Evolutionary conservation across 2,113 vertebrate genomes (phyloP), one percentile per base, ranked within the genome.

Genomic region (Ceratotherium simum): DNA sequence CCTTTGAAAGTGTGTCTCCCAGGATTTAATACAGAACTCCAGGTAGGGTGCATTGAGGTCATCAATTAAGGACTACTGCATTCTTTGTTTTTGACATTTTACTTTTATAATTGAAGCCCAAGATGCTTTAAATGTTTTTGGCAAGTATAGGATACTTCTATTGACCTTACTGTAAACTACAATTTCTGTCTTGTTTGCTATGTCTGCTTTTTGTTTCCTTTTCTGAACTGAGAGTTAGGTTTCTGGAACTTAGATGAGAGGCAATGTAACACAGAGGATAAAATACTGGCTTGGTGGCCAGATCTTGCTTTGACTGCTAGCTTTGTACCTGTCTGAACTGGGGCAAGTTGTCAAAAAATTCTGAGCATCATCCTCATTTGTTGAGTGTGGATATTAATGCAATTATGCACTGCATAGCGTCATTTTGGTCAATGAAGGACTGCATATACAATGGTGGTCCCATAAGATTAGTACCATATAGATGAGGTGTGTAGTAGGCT

Each of bases 331-430:
- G 18, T 51, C 39, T 67, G n/a, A 85, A 89, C 27, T 36, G 17
- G 31, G 51, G 16, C 11, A 85, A 54, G 20, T 95, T 85, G 39
- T 54, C 84, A 72, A 93, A 96, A 75, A 81, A 58, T 73, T 91
- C 5, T n/a, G 10, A 84, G 4, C 36, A 67, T 46, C 91, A 89
- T 86, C 31, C 21, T 54, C 5, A 18, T 48, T 58, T 92, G 9
- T 69, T 76, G 75, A 75, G 2, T 42, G 1, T 73, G 46, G 8
- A 58, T 75, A 21, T 84, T 86, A 54, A 13, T 54, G 14, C 14
- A 54, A 14, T 54, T 14, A 54, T 54, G 51, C 13, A 14, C 51
- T 14, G 13, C 51, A 54, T 54, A 54, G 17, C 1, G 3, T 54
- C 14, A 14, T 54, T 54, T 54, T 13, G 14, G 51, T 54, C 51